Conservation (phyloP, 2,797 vertebrate genomes). For the Octomys mimax region DNA sequence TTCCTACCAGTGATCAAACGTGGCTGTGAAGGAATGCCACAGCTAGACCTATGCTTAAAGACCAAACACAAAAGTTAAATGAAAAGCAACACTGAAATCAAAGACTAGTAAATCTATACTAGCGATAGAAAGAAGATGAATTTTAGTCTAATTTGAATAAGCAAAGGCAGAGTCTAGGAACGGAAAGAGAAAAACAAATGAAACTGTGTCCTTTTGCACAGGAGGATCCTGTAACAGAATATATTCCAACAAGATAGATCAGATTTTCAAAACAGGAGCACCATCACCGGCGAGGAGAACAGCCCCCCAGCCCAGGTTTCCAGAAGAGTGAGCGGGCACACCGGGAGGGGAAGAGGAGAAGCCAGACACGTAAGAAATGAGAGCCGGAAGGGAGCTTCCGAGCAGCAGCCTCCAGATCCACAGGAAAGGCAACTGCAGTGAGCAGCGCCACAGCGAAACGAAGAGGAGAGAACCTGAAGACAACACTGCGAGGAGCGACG, state of each 20-base stretch:
- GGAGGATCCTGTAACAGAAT: neutral
- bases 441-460: neutral
- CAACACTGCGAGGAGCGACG: neutral
- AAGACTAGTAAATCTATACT: neutral
- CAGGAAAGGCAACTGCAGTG: neutral
- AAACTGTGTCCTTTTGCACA: neutral
- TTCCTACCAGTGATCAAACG: neutral
- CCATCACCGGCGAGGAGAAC: neutral
- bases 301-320: neutral
- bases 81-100: neutral
- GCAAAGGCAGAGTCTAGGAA: neutral
- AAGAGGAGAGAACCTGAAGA: neutral
- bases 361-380: too few species aligned
- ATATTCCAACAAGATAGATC: neutral
- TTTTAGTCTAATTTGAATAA: neutral
- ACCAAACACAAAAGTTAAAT: neutral
- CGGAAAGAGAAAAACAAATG: neutral
- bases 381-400: neutral
- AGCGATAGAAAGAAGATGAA: neutral
- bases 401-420: neutral
- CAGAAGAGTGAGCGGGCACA: neutral
- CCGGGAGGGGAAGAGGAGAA: neutral
- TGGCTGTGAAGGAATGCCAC: neutral
- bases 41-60: neutral
- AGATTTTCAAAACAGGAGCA: neutral